These are phyloP conservation scores for Lepidurus couesii DNA, from an alignment of 1,140 invertebrate genomes.

Conservation along the genomic window DNA sequence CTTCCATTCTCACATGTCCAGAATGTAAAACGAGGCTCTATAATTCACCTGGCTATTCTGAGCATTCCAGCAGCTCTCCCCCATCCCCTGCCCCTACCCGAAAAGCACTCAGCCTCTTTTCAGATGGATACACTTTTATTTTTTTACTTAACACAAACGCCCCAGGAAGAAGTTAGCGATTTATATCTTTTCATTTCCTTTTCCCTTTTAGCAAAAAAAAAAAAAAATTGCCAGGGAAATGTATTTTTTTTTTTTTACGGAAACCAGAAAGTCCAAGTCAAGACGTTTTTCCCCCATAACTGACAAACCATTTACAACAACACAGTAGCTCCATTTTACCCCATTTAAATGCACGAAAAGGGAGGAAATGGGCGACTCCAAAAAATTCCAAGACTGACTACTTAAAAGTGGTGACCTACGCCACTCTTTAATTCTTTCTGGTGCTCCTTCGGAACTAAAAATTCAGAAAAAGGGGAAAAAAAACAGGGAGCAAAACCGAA, in stretches of 20 bases:
- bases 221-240: not conserved
- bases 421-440: not conserved
- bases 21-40: not conserved
- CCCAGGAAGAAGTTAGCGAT: not conserved
- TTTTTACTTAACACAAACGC: not conserved
- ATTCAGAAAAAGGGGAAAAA: not conserved
- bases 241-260: not conserved
- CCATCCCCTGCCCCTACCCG: not conserved
- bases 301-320: not conserved
- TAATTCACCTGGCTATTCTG: not conserved
- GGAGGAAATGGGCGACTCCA: not conserved
- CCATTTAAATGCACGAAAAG: not conserved
- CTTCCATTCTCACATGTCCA: not conserved
- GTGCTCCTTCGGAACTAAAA: not conserved
- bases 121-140: not conserved
- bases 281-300: not conserved
- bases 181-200: not conserved
- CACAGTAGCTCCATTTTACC: not conserved
- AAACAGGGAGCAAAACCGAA: not conserved
- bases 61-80: no score
- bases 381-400: not conserved
- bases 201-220: not conserved
- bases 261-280: not conserved
- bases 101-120: conserved; percentile 2
- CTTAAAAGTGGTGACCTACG: not conserved